Conservation (phyloP, 2,888 invertebrate genomes). For the Phortica okadai region DNA sequence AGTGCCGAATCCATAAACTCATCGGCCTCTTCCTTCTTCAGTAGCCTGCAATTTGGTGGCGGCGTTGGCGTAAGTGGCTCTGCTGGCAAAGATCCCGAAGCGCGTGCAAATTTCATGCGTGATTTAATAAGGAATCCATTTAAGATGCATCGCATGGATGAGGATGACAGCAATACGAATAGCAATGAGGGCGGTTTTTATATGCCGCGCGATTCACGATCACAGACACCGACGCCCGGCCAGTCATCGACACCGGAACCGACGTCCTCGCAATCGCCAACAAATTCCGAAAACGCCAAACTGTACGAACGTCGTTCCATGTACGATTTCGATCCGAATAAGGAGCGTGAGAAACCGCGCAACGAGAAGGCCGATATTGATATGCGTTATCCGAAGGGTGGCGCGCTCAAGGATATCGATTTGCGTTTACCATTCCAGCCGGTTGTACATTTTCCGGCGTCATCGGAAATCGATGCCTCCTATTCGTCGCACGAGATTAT, state of each 20-base stretch:
- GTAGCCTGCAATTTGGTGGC: constrained; percentile 25
- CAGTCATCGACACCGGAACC: constrained; percentile 58
- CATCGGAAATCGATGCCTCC: constrained; percentile 91
- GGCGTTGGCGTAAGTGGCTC: constrained; percentile 43
- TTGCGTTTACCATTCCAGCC: constrained; percentile 88
- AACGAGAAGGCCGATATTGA: constrained; percentile 64
- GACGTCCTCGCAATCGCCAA: constrained; percentile 65
- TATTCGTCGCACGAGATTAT: constrained; percentile 87
- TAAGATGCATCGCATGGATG: constrained; percentile 49
- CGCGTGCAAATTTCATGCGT: constrained; percentile 50
- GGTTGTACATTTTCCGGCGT: constrained; percentile 87
- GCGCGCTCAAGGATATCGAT: constrained; percentile 80
- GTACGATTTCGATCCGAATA: constrained; percentile 66
- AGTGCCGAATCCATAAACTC: background rate
- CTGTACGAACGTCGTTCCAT: constrained; percentile 68
- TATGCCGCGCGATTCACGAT: constrained; percentile 60
- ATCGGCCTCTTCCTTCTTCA: constrained; percentile 30
- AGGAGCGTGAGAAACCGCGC: constrained; percentile 55
- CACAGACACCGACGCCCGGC: constrained; percentile 63
- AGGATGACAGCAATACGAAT: constrained; percentile 39
- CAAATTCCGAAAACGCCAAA: constrained; percentile 34
- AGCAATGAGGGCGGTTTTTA: constrained; percentile 39
- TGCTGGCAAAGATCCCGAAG: constrained; percentile 40
- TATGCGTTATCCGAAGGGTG: constrained; percentile 56
- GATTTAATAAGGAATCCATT: constrained; percentile 63